Percentiles rank a stretch among this genome's conserved stretches.
These are phyloP conservation scores for Ernsta delagoae DNA, from an alignment of 2,888 invertebrate genomes.

Conservation along the genomic window DNA sequence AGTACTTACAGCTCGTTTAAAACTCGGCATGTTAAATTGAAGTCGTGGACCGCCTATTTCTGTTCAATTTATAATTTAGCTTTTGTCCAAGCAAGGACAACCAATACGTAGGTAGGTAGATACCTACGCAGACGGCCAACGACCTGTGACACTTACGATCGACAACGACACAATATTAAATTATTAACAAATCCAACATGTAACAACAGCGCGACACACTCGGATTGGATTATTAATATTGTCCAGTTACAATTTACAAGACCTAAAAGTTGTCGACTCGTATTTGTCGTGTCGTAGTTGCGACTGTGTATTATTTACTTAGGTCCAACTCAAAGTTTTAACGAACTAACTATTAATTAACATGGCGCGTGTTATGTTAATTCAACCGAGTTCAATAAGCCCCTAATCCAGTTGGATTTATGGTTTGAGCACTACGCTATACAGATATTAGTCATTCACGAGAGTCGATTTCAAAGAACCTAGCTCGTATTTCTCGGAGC, in stretches of 20 bases:
- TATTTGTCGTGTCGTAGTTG: conserved; percentile 14
- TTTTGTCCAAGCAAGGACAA: conserved; percentile 16
- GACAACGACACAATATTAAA: conserved; percentile 16
- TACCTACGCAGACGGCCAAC: conserved; percentile 4
- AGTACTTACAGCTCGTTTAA: conserved; percentile 31
- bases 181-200: conserved; percentile 18
- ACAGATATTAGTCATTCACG: conserved; percentile 27
- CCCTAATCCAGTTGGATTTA: conserved; percentile 2
- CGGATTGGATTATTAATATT: conserved; percentile 25
- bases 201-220: conserved; percentile 16
- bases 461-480: conserved; percentile 26
- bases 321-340: conserved; percentile 29
- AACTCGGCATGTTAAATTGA: conserved; percentile 29
- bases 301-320: conserved; percentile 16
- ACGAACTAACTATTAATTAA: conserved; percentile 6
- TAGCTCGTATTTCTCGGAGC: conserved; percentile 11
- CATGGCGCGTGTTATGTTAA: conserved; percentile 10
- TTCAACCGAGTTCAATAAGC: conserved; percentile 19
- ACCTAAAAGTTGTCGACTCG: conserved; percentile 29
- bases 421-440: conserved; percentile 6
- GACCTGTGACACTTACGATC: conserved; percentile 20
- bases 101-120: neutral
- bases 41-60: conserved; percentile 17
- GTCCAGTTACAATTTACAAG: conserved; percentile 19
- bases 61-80: conserved; percentile 22